phyloP scores from a whole-genome alignment of 1,140 invertebrate genomes.

The Centruroides vittatus region DNA sequence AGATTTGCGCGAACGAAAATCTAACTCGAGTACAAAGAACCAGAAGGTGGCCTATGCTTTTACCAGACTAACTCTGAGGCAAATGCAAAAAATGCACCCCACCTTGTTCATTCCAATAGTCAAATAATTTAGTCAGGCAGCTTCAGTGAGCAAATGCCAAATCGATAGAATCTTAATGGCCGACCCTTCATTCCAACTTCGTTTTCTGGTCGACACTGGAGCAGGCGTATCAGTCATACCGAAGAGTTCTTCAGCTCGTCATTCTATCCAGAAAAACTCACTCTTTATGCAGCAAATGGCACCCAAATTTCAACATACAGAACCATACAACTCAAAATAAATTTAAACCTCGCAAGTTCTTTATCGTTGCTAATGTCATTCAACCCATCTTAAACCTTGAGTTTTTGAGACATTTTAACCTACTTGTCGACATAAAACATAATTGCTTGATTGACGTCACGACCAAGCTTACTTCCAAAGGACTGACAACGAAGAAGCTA shows the following conservation, averaged over 20 bases:
- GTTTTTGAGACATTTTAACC: constrained; percentile 6
- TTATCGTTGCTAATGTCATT: constrained; percentile 2
- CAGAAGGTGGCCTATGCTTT: constrained; percentile 3
- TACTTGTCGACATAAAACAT: background rate
- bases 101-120: background rate
- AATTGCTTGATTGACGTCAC: constrained; percentile 1
- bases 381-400: constrained; percentile 10
- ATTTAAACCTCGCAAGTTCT: background rate
- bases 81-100: constrained; percentile 4
- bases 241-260: too few species aligned
- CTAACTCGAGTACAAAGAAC: background rate
- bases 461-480: background rate
- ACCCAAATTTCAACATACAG: constrained; percentile 5
- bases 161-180: background rate
- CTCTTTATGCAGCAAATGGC: constrained; percentile 3
- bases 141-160: background rate
- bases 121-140: background rate
- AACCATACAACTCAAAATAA: background rate
- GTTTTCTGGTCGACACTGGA: constrained; percentile 4
- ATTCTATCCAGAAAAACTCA: background rate
- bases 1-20: too few species aligned
- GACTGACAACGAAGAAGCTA: background rate
- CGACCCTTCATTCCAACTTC: background rate
- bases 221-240: constrained; percentile 1
- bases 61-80: constrained; percentile 10